Evolutionary conservation across 2,113 vertebrate species (phyloP).

Genomic region (Procavia capensis): DNA sequence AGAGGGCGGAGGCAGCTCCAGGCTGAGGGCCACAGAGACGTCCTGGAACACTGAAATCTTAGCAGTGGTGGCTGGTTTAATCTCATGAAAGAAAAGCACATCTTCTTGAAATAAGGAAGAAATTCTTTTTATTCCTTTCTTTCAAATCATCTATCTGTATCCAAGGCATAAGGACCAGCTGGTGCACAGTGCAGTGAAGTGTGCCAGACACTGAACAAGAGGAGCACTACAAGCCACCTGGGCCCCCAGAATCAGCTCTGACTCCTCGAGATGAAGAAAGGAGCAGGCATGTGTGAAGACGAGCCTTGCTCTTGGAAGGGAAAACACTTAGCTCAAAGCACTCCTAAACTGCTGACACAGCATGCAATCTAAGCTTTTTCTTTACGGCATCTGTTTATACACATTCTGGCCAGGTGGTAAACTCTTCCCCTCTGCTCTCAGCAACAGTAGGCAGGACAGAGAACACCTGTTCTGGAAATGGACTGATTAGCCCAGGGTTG

Average conservation of each 20-base stretch:
- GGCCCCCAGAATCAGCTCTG: not conserved
- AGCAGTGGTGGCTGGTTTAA: not conserved
- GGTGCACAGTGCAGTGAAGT: not conserved
- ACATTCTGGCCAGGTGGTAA: constrained; percentile 73
- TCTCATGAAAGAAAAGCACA: not conserved
- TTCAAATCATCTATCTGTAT: not conserved
- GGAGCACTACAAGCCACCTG: not conserved
- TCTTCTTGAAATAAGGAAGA: not conserved
- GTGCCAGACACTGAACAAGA: not conserved
- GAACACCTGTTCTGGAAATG: constrained; percentile 75
- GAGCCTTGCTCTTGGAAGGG: not conserved
- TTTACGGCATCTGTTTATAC: constrained; percentile 60
- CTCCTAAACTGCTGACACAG: not conserved
- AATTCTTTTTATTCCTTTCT: not conserved
- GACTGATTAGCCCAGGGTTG: constrained; percentile 51
- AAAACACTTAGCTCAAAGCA: not conserved
- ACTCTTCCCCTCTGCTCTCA: constrained; percentile 61
- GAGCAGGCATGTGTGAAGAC: not conserved
- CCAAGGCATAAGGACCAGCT: not conserved
- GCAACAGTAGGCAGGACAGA: constrained; percentile 44
- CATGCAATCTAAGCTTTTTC: not conserved
- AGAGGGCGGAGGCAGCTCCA: not conserved
- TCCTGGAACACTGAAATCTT: not conserved
- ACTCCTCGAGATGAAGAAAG: not conserved
- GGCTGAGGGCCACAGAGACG: not conserved